Evolutionary conservation across 2,113 vertebrate species (phyloP), one percentile per base, ranked within the genome.

Genomic region (Orthonyx spaldingii): DNA sequence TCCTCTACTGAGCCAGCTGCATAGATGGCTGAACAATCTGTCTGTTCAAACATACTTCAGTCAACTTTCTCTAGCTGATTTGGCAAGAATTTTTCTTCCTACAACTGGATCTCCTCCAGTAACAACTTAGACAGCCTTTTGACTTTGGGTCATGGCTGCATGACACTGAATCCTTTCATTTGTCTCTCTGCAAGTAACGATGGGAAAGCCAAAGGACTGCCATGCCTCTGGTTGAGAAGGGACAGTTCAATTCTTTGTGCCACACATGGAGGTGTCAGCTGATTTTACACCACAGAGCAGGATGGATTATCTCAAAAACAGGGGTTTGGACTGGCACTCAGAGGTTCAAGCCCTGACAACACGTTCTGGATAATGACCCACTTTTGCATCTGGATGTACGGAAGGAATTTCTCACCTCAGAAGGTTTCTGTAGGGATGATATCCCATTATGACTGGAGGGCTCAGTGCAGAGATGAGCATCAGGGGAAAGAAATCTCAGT

Each of bases 1-100:
- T 89, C 90, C 83, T 81, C 92, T 72, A 33, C 26, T 61, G 76
- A 93, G 80, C 83, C 88, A 96, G 92, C 90, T 95, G 88, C 80
- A 46, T 49, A 85, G 78, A 96, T 95, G 92, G 76, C 65, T 90
- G 90, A 96, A 92, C 95, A 96, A 87, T 93, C 72, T 90, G 76
- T 90, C 96, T 92, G 88, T 91, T 96, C 88, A 95, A 95, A 93
- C 86, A 75, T 7, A 81, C 57, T 88, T 93, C 92, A 81, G 86
- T 90, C 68, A 93, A 81, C 86, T 84, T 75, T 90, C 88, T 77
- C 49, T 93, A 78, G 83, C 80, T 96, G 95, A 93, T 94, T 84
- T 94, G 85, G 93, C 96, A 96, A 46, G 61, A 46, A 74, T 87
- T 91, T 92, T 84, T 94, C 83, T 87, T 89, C 89, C 90, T 82